Conservation (phyloP, 2,888 invertebrate species). For the Crocallis elinguaria region DNA sequence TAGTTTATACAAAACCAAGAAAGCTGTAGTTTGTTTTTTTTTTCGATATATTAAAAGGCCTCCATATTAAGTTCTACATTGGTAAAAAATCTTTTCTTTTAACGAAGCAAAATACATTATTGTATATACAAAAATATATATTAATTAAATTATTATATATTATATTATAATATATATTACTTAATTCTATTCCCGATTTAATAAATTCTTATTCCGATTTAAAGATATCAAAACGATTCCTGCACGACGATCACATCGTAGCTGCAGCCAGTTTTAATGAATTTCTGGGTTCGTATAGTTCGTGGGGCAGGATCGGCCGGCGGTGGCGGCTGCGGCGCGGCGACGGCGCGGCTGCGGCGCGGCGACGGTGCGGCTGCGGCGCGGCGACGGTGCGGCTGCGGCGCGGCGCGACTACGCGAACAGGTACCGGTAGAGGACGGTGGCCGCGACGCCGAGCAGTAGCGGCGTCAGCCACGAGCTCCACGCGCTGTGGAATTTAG, state of each 20-base stretch:
- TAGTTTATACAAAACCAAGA: too few species aligned
- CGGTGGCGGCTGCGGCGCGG: not conserved
- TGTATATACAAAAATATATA: too few species aligned
- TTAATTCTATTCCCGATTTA: not conserved
- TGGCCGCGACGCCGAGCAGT: conserved; percentile 87
- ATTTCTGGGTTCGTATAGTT: not conserved
- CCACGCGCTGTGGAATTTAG: conserved; percentile 61
- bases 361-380: not conserved
- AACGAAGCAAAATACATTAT: too few species aligned
- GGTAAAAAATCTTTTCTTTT: too few species aligned
- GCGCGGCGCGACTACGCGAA: conserved; percentile 75
- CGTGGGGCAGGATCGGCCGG: not conserved
- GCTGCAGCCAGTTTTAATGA: too few species aligned
- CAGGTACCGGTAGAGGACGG: conserved; percentile 88
- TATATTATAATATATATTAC: too few species aligned
- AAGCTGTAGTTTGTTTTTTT: too few species aligned
- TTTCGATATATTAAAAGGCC: too few species aligned
- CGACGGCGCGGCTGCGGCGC: not conserved
- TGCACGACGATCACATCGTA: not conserved
- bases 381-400: not conserved
- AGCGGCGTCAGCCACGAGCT: conserved; percentile 89
- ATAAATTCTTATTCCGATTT: conserved; percentile 7
- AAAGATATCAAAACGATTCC: not conserved
- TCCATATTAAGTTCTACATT: too few species aligned
- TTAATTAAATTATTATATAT: too few species aligned